Percentiles rank a stretch among this genome's conserved stretches.
Evolutionary conservation across 2,797 vertebrate genomes (phyloP).

Genomic region (Peromyscus melanophrys): DNA sequence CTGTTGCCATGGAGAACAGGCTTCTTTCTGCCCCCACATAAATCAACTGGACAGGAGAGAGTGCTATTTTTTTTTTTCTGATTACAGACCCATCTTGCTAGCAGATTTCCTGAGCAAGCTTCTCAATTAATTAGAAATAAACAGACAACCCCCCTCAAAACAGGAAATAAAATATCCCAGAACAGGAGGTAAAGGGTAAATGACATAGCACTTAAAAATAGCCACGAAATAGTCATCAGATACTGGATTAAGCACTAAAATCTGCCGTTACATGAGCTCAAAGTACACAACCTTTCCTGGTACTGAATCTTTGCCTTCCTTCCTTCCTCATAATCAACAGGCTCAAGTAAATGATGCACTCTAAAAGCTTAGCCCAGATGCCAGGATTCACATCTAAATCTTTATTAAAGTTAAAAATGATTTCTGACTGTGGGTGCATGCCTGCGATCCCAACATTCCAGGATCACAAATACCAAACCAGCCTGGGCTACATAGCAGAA

Average conservation of each 20-base stretch:
- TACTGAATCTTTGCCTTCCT: not conserved
- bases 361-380: not conserved
- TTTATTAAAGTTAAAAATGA: no score
- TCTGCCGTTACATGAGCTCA: not conserved
- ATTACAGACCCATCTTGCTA: not conserved
- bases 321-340: not conserved
- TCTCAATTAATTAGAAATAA: not conserved
- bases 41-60: not conserved
- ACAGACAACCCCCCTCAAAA: not conserved
- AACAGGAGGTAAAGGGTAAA: constrained; percentile 25
- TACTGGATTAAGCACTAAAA: constrained; percentile 35
- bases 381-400: not conserved
- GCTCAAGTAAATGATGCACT: not conserved
- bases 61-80: not conserved
- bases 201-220: constrained; percentile 20
- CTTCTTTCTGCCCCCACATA: not conserved
- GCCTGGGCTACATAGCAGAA: not conserved
- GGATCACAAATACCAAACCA: no score
- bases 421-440: not conserved
- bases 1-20: not conserved
- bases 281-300: not conserved
- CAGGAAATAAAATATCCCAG: constrained; percentile 45
- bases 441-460: not conserved
- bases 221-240: constrained; percentile 29
- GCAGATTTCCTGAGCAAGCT: not conserved